These are phyloP conservation scores for Raja brachyura DNA, from an alignment of 2,113 vertebrate genomes.

Conservation along the genomic window DNA sequence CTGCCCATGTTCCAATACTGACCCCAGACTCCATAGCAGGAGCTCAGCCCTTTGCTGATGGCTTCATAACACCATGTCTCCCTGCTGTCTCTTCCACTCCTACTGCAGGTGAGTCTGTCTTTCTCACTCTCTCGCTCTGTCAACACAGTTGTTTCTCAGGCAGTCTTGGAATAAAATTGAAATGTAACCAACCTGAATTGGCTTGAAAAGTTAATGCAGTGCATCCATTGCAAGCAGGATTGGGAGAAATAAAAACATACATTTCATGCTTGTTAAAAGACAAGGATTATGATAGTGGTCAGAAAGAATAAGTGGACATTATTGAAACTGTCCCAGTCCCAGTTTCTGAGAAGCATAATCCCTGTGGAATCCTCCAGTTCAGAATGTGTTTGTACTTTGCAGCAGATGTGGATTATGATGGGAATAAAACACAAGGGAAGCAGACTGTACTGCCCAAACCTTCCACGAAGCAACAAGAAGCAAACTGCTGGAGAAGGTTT, in stretches of 20 bases:
- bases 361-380: not conserved
- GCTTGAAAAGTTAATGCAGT: not conserved
- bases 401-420: not conserved
- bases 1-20: conserved; percentile 47
- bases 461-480: not conserved
- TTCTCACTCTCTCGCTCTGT: conserved; percentile 34
- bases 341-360: not conserved
- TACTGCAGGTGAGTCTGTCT: conserved; percentile 79
- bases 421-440: not conserved
- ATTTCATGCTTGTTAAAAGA: not conserved
- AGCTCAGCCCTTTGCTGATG: conserved; percentile 72
- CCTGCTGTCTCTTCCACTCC: conserved; percentile 78
- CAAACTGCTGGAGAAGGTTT: too few species aligned
- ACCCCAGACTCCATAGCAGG: conserved; percentile 56
- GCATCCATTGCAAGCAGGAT: not conserved
- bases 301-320: not conserved
- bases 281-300: not conserved
- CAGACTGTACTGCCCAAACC: too few species aligned
- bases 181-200: not conserved
- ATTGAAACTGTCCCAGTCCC: not conserved
- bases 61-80: conserved; percentile 83
- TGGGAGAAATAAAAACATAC: not conserved
- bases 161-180: conserved; percentile 14
- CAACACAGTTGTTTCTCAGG: conserved; percentile 26
- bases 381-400: not conserved